Percentiles rank a stretch among this genome's conserved stretches.
These are phyloP conservation scores for Antennarius striatus DNA, from an alignment of 2,113 vertebrate genomes.

Conservation along the genomic window DNA sequence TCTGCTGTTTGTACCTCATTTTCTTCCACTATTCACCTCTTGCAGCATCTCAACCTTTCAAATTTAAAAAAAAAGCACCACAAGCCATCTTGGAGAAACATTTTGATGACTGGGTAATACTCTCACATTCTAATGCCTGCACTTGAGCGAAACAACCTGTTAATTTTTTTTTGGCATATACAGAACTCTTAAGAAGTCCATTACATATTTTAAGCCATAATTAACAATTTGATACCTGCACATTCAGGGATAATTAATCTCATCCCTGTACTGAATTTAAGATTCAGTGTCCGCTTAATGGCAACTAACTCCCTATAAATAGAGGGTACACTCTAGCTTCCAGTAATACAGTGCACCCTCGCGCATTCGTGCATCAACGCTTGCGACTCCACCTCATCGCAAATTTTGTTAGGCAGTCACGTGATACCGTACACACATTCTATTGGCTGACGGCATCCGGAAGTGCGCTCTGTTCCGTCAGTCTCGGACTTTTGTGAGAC, in stretches of 20 bases:
- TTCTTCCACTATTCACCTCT: constrained; percentile 13
- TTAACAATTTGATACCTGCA: not conserved
- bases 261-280: not conserved
- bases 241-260: not conserved
- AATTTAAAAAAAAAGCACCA: not conserved
- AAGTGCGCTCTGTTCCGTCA: no score
- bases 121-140: not conserved
- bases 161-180: constrained; percentile 4
- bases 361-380: no score
- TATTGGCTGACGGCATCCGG: no score
- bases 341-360: not conserved
- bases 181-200: constrained; percentile 4
- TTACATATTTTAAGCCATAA: constrained; percentile 1
- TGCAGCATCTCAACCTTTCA: not conserved
- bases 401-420: no score
- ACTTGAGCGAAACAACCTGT: not conserved
- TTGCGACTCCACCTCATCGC: no score
- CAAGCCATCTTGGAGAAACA: not conserved
- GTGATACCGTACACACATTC: no score
- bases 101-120: constrained; percentile 6
- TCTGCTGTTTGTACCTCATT: constrained; percentile 7
- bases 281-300: not conserved
- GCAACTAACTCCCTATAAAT: not conserved
- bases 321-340: not conserved
- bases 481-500: no score